Percentiles rank a stretch among this genome's conserved stretches.
These are phyloP conservation scores for Agelaius tricolor DNA, from an alignment of 2,113 vertebrate species.

Conservation along the genomic window DNA sequence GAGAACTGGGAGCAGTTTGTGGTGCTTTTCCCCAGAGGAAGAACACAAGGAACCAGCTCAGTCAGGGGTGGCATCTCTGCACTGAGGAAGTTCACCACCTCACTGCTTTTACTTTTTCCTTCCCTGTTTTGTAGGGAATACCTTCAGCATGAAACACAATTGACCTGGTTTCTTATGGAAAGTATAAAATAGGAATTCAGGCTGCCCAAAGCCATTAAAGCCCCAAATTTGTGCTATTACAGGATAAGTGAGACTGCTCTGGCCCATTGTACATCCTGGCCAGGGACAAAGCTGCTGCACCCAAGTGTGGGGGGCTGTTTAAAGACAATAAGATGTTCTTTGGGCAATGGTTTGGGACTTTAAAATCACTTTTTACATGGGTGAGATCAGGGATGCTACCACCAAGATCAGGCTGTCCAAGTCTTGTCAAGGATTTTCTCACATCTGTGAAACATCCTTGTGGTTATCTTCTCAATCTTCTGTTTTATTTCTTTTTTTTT, in stretches of 20 bases:
- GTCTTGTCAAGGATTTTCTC: not conserved
- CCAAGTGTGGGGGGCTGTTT: not conserved
- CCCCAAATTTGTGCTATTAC: not conserved
- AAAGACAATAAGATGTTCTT: not conserved
- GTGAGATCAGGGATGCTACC: not conserved
- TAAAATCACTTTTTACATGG: not conserved
- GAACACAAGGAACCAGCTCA: fast-evolving
- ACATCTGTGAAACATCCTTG: not conserved
- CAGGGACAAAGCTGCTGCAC: not conserved
- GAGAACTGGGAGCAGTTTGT: not conserved
- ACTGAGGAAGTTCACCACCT: not conserved
- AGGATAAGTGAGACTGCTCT: not conserved
- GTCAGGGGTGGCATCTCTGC: not conserved
- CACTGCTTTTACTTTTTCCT: fast-evolving
- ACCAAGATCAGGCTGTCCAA: not conserved
- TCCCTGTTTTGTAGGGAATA: not conserved
- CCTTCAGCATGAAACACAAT: not conserved
- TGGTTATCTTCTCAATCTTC: not conserved
- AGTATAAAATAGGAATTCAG: not conserved
- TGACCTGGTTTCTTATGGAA: not conserved
- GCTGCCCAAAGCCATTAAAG: not conserved
- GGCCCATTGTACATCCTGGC: not conserved
- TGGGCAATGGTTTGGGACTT: not conserved
- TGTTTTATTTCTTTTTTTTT: not conserved
- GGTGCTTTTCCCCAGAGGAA: not conserved